Evolutionary conservation across 2,113 vertebrate species (phyloP).

Genomic region (Pan troglodytes): DNA sequence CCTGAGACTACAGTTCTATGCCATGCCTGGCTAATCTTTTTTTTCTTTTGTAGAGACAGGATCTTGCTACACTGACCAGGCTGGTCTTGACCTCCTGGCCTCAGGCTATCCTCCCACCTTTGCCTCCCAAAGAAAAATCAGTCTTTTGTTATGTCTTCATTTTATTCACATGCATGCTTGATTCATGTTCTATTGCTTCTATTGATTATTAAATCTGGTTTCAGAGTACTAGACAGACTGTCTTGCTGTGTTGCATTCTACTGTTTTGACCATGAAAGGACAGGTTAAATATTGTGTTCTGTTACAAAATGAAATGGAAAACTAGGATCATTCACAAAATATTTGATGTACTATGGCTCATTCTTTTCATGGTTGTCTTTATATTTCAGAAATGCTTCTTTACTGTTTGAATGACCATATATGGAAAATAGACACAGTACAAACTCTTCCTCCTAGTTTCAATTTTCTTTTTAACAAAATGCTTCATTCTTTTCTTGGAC

Average conservation of each 20-base stretch:
- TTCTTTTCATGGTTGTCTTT: neutral
- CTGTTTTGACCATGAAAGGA: neutral
- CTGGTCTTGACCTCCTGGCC: neutral
- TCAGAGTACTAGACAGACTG: neutral
- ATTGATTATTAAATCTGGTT: neutral
- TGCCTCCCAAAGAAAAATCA: neutral
- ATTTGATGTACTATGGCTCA: neutral
- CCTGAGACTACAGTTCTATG: neutral
- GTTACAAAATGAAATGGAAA: neutral
- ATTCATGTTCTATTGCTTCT: neutral
- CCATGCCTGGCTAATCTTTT: neutral
- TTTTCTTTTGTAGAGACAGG: neutral
- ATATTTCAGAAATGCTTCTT: neutral
- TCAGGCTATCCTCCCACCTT: neutral
- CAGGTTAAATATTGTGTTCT: neutral
- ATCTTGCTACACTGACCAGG: neutral
- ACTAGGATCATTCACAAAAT: neutral
- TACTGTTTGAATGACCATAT: neutral
- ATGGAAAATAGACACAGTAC: neutral
- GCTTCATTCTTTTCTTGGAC: neutral
- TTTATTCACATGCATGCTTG: neutral
- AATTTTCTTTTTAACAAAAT: neutral
- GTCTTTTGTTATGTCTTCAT: neutral
- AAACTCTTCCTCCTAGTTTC: neutral
- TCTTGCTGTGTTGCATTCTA: neutral